Conservation (phyloP, 2,888 invertebrate genomes). For the Pantelozetes paolii region DNA sequence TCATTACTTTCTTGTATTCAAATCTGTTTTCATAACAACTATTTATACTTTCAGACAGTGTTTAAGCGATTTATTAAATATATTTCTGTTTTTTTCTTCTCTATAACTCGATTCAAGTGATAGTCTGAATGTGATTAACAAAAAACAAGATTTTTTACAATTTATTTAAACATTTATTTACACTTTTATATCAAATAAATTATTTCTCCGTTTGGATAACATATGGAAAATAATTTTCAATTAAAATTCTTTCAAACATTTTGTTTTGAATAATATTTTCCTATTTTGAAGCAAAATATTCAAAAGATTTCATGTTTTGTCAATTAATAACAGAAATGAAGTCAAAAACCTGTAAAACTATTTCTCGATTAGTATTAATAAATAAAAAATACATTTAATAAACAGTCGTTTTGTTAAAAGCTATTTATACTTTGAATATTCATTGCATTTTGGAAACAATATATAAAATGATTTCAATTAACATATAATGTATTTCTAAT, state of each 20-base stretch:
- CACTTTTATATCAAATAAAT: no score
- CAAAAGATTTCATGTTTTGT: constrained; percentile 8
- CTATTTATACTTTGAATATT: neutral
- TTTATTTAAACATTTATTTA: no score
- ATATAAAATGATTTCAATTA: no score
- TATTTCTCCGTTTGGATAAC: neutral
- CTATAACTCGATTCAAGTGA: neutral
- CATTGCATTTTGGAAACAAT: neutral
- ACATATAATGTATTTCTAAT: neutral
- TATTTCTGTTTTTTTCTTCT: neutral
- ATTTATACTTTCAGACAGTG: neutral
- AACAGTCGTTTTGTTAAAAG: neutral
- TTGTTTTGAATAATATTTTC: constrained; percentile 3
- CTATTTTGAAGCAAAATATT: no score
- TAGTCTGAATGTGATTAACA: no score
- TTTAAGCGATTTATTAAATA: neutral
- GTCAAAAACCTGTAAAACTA: constrained; percentile 3
- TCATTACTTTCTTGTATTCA: neutral
- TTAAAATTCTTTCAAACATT: neutral
- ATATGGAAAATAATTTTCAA: neutral
- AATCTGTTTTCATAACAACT: neutral
- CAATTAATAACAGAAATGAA: constrained; percentile 11
- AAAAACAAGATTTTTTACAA: no score
- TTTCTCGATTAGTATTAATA: neutral
- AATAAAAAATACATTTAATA: neutral